These are phyloP conservation scores for Lordiphosa stackelbergi DNA, from an alignment of 1,140 invertebrate species.

Conservation along the genomic window DNA sequence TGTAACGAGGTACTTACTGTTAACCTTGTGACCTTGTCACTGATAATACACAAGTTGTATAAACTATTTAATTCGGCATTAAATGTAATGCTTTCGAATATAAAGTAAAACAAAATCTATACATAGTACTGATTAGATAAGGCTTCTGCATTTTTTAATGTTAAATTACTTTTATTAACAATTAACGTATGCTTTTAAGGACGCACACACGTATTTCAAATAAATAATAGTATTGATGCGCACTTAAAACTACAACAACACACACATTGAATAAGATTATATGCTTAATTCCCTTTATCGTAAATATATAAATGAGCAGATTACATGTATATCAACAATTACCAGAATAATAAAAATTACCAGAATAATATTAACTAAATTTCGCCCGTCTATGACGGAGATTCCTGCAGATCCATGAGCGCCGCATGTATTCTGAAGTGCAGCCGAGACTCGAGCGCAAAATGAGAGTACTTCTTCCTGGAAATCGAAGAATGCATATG, in stretches of 20 bases:
- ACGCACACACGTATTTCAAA: slow-evolving; percentile 19
- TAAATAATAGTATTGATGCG: slow-evolving; percentile 35
- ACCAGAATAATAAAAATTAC: slow-evolving; percentile 33
- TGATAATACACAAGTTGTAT: background rate
- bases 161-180: slow-evolving; percentile 37
- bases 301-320: slow-evolving; percentile 13
- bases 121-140: slow-evolving; percentile 67
- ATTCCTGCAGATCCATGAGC: slow-evolving; percentile 79
- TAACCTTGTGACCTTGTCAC: background rate
- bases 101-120: slow-evolving; percentile 30
- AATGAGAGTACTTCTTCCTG: slow-evolving; percentile 93
- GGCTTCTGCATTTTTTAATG: slow-evolving; percentile 59
- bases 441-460: slow-evolving; percentile 91
- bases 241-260: slow-evolving; percentile 28
- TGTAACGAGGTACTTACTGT: slow-evolving; percentile 1
- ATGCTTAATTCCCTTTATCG: slow-evolving; percentile 26
- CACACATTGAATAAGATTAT: slow-evolving; percentile 25
- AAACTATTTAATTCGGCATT: background rate
- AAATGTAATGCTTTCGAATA: slow-evolving; percentile 21
- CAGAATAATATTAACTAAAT: slow-evolving; percentile 1
- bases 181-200: slow-evolving; percentile 30
- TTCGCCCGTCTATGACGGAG: background rate
- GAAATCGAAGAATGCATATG: background rate
- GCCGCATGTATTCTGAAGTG: slow-evolving; percentile 94
- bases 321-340: slow-evolving; percentile 39